phyloP scores from a whole-genome alignment of 2,113 vertebrate genomes.

The Lagopus muta region DNA sequence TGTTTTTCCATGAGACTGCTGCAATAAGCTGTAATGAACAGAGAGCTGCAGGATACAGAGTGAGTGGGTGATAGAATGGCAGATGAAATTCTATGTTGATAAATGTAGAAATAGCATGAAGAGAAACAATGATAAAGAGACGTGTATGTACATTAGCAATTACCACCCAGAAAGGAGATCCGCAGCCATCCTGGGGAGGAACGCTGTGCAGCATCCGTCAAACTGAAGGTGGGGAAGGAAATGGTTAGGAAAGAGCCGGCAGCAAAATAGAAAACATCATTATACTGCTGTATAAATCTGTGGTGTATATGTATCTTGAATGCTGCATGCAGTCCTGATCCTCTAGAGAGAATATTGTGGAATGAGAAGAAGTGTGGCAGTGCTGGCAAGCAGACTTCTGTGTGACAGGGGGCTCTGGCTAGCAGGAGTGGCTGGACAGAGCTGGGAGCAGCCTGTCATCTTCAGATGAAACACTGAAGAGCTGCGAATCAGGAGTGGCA shows the following conservation, averaged over 20 bases:
- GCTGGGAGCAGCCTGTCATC: background rate
- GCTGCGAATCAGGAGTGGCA: background rate
- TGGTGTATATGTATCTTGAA: conserved; percentile 31
- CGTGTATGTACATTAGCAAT: background rate
- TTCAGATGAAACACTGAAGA: background rate
- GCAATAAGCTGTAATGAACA: conserved; percentile 61
- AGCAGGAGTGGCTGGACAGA: background rate
- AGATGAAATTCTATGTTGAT: conserved; percentile 52
- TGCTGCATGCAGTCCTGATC: conserved; percentile 21
- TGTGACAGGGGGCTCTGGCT: background rate
- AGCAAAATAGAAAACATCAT: conserved; percentile 71
- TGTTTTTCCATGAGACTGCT: conserved; percentile 64
- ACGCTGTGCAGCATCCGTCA: conserved; percentile 46
- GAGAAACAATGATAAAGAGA: conserved; percentile 26
- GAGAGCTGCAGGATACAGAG: conserved; percentile 52
- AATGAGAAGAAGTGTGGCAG: conserved; percentile 29
- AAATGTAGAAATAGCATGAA: background rate
- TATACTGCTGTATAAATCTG: conserved; percentile 50
- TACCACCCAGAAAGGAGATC: conserved; percentile 66
- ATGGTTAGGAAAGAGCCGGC: conserved; percentile 33
- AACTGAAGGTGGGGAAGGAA: conserved; percentile 27
- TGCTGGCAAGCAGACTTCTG: conserved; percentile 1
- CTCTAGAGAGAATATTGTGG: background rate
- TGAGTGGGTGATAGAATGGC: conserved; percentile 42
- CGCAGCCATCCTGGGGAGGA: conserved; percentile 38